These are phyloP conservation scores for Rhorus exstirpatorius DNA, from an alignment of 2,888 invertebrate species.

Conservation along the genomic window DNA sequence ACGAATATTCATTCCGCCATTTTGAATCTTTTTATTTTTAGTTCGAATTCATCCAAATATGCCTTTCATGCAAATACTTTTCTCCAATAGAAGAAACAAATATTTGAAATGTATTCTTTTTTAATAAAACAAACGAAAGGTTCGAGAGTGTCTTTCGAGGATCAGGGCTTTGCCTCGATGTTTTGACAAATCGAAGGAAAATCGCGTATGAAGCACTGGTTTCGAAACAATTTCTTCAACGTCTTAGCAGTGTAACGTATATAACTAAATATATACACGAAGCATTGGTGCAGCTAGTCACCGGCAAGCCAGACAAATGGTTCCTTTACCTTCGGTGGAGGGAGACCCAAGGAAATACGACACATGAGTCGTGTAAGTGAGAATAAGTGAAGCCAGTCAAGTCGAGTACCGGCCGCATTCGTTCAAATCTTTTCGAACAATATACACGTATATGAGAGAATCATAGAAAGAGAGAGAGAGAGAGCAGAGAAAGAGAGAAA, in stretches of 20 bases:
- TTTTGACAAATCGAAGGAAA: background rate
- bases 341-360: constrained; percentile 75
- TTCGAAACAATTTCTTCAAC: constrained; percentile 37
- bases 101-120: too few species aligned
- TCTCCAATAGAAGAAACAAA: too few species aligned
- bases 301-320: constrained; percentile 81
- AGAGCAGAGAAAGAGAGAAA: constrained; percentile 13
- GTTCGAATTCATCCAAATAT: too few species aligned
- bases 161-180: background rate
- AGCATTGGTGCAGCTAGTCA: constrained; percentile 56
- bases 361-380: constrained; percentile 78
- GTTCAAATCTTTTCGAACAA: constrained; percentile 76
- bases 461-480: constrained; percentile 3
- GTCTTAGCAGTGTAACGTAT: constrained; percentile 3
- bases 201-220: background rate
- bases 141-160: background rate
- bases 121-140: background rate
- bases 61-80: too few species aligned
- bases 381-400: constrained; percentile 80
- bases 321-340: constrained; percentile 62
- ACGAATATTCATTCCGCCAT: too few species aligned
- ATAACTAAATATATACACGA: constrained; percentile 27
- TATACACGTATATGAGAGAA: constrained; percentile 45
- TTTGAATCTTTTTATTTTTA: too few species aligned
- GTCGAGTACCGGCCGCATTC: constrained; percentile 75